Evolutionary conservation across 2,888 invertebrate genomes (phyloP).

Genomic region (Cephus rjabovi): DNA sequence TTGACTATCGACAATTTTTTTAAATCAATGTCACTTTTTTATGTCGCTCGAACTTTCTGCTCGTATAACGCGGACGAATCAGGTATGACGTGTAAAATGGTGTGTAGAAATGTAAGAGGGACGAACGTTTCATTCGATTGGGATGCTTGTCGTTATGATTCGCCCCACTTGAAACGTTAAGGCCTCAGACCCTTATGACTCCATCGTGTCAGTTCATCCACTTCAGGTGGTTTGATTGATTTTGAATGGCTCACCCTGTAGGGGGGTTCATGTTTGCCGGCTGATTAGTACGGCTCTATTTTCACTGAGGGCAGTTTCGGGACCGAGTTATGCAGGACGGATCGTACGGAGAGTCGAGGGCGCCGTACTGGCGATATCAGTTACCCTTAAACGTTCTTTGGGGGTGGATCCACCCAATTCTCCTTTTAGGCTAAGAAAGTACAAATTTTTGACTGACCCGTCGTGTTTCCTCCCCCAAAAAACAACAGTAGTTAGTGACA

Average conservation of each 20-base stretch:
- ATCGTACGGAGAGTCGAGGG: constrained; percentile 38
- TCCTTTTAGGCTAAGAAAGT: constrained; percentile 19
- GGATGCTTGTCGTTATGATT: not conserved
- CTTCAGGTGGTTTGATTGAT: constrained; percentile 22
- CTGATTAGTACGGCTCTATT: constrained; percentile 21
- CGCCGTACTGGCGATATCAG: constrained; percentile 52
- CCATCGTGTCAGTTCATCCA: constrained; percentile 7
- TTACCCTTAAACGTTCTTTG: constrained; percentile 53
- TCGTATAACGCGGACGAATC: not conserved
- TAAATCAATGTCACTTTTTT: not conserved
- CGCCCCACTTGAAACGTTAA: not conserved
- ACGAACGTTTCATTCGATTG: not conserved
- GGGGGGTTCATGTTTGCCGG: constrained; percentile 12
- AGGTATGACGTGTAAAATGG: not conserved
- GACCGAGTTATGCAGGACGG: constrained; percentile 41
- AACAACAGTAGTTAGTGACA: constrained; percentile 3
- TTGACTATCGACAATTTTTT: not conserved
- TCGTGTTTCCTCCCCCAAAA: constrained; percentile 5
- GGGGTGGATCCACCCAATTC: constrained; percentile 47
- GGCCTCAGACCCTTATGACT: not conserved
- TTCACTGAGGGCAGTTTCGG: constrained; percentile 24
- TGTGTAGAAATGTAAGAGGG: not conserved
- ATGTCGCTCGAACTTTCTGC: not conserved
- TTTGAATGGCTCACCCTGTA: not conserved
- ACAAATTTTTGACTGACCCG: constrained; percentile 21